These are phyloP conservation scores for Trachymyrmex cornetzi DNA, from an alignment of 1,140 invertebrate species.

Conservation along the genomic window DNA sequence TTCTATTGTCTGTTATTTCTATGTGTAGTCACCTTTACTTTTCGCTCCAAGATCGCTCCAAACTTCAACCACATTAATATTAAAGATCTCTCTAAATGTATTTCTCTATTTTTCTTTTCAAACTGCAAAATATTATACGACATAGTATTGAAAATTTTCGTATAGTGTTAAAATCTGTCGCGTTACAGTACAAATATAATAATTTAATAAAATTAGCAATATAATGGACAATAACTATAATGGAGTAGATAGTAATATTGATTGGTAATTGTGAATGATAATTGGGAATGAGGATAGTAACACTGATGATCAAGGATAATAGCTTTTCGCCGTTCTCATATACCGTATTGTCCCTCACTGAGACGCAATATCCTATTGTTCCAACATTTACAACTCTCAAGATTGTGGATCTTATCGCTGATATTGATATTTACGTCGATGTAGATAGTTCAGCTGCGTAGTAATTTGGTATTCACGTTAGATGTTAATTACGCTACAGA, in stretches of 20 bases:
- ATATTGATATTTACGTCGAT: constrained; percentile 53
- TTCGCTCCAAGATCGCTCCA: too few species aligned
- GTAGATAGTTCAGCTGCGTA: constrained; percentile 50
- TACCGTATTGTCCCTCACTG: constrained; percentile 8
- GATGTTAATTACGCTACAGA: constrained; percentile 70
- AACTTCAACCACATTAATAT: too few species aligned
- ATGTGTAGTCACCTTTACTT: too few species aligned
- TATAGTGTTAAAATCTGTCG: neutral
- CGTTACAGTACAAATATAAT: constrained; percentile 4
- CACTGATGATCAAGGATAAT: neutral
- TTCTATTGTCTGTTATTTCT: too few species aligned
- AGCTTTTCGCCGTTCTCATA: neutral
- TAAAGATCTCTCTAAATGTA: neutral
- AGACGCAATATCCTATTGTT: constrained; percentile 17
- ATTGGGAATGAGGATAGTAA: neutral
- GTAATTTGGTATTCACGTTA: constrained; percentile 35
- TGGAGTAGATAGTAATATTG: neutral
- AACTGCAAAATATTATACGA: neutral
- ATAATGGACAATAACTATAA: constrained; percentile 6
- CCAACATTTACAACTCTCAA: constrained; percentile 40
- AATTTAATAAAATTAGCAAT: constrained; percentile 17
- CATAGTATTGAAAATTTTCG: neutral
- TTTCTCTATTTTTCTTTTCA: neutral
- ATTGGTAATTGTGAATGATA: neutral
- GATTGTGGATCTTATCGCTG: constrained; percentile 33